phyloP scores from a whole-genome alignment of 2,113 vertebrate genomes.

The Anhinga rufa region DNA sequence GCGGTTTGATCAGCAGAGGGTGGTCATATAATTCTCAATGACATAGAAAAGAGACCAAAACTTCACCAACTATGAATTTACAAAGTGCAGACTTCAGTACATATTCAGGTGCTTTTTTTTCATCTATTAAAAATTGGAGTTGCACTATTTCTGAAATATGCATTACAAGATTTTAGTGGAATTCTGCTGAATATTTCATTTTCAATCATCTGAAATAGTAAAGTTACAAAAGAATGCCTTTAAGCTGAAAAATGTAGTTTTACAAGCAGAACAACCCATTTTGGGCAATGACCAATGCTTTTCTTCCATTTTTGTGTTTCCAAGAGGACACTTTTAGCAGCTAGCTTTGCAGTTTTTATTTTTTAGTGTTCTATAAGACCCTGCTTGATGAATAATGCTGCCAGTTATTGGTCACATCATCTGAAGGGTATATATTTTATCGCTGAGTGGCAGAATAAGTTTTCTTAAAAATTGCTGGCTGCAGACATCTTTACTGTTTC shows the following conservation, averaged over 20 bases:
- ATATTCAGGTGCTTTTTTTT: constrained; percentile 1
- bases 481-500: background rate
- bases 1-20: background rate
- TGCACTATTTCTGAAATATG: constrained; percentile 36
- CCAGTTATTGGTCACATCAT: background rate
- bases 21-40: background rate
- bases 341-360: background rate
- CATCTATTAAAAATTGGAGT: background rate
- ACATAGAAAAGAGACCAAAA: background rate
- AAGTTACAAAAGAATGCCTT: constrained; percentile 38
- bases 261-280: background rate
- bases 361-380: background rate
- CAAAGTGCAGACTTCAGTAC: constrained; percentile 4
- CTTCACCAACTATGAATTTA: background rate
- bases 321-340: background rate
- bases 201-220: constrained; percentile 42
- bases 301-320: background rate
- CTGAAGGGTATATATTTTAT: background rate
- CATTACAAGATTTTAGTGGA: constrained; percentile 19
- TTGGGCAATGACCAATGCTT: background rate
- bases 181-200: constrained; percentile 67
- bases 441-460: background rate
- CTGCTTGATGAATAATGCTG: background rate
- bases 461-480: background rate
- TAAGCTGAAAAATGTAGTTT: constrained; percentile 37